Base-by-base conservation (phyloP, 2,888 invertebrate genomes). In the Mythimna pallens region DNA sequence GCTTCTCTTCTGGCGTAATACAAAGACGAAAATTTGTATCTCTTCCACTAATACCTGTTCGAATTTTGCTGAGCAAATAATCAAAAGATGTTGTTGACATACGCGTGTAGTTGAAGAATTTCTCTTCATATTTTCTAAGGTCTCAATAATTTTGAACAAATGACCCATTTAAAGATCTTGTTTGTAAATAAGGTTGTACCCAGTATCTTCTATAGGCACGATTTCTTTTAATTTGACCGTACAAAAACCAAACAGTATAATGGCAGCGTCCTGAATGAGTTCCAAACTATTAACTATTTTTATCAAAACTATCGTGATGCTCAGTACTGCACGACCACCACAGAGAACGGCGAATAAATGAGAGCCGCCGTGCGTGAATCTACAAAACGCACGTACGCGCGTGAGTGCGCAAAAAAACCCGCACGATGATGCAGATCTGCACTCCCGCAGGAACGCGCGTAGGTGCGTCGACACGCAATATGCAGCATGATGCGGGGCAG, bases 171-270 rank as follows among this genome's bases (percentile, higher is more conserved):
- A 72, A 43, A 17, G 71, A 61, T 65, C 71, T 71, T 54, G 71
- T 61, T 71, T 54, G 61, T 71, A 71, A 71, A 71, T 54, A 66
- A 20, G 62, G 72, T 22, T 66, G 72, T 72, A 72, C 65, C 72
- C 66, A 66, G 47, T 66, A 72, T 72, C 72, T 62, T 72, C 62
- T 63, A 55, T 67, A 62, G 63, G 50, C 66, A 63, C 67, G 72
- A 62, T 66, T 66, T 66, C 62, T 63, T 67, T 57, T 72, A 50
- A 72, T 72, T 72, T 47, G 34, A 72, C 34, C 20, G 30, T 57
- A 72, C 66, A 63, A 62, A 72, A 67, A 72, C 72, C 66, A 71
- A 61, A 65, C 65, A 59, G 71, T 65, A 65, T 71, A 65, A 65
- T 7, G 8, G 71, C 71, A 71, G 71, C 65, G 20, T 71, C 71